phyloP scores from a whole-genome alignment of 2,113 vertebrate species.

The Hippocampus abdominalis region DNA sequence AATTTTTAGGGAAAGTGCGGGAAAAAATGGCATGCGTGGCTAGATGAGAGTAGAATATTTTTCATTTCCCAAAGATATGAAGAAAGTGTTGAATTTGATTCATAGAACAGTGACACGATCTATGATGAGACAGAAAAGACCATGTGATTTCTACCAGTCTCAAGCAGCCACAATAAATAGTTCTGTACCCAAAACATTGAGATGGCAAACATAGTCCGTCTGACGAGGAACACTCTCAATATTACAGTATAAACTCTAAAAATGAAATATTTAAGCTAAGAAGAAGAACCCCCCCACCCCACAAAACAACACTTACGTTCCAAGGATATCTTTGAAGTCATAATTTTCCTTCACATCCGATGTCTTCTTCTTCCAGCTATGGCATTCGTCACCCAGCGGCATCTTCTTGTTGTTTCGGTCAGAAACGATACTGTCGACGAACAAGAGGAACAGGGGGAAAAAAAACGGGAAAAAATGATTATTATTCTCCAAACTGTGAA shows the following conservation, averaged over 20 bases:
- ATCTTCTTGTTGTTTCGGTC: constrained; percentile 73
- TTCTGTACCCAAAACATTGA: not conserved
- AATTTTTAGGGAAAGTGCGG: not conserved
- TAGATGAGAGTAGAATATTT: too few relatives aligned
- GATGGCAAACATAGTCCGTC: not conserved
- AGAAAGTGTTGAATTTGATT: not conserved
- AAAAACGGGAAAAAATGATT: not conserved
- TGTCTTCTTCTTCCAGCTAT: constrained; percentile 77
- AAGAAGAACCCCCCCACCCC: not conserved
- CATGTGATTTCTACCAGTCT: not conserved
- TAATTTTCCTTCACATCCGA: constrained; percentile 75
- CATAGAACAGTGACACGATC: not conserved
- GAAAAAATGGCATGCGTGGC: too few relatives aligned
- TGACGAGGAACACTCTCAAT: not conserved
- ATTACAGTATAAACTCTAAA: not conserved
- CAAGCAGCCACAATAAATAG: not conserved
- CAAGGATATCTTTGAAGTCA: constrained; percentile 77
- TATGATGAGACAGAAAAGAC: not conserved
- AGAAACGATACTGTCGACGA: constrained; percentile 56
- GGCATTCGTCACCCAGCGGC: constrained; percentile 76
- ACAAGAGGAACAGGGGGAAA: constrained; percentile 11
- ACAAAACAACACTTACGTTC: constrained; percentile 70
- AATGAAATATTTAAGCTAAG: not conserved
- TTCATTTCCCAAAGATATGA: too few relatives aligned
- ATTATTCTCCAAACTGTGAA: constrained; percentile 15